Conservation (phyloP, 1,140 invertebrate species). For the Apocrypta bakeri region DNA sequence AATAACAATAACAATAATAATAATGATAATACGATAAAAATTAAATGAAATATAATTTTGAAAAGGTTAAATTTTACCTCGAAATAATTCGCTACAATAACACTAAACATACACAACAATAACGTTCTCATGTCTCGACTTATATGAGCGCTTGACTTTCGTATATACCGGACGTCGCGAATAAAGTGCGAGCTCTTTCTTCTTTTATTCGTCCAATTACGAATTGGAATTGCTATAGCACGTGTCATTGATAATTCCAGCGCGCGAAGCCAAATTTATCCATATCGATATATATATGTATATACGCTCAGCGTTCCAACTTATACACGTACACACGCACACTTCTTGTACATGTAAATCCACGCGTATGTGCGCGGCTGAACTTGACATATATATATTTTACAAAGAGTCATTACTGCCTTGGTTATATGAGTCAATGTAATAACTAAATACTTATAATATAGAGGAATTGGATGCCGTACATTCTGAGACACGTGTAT, state of each 20-base stretch:
- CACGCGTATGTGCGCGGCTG: too few species aligned
- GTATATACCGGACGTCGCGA: neutral
- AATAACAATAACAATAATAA: too few species aligned
- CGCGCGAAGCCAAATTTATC: neutral
- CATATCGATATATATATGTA: too few species aligned
- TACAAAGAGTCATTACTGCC: too few species aligned
- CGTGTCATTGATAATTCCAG: slow-evolving; percentile 3
- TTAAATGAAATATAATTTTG: neutral
- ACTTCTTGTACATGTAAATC: too few species aligned
- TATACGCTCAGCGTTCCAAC: too few species aligned
- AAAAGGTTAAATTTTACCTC: neutral
- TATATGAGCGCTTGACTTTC: neutral
- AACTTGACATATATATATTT: too few species aligned
- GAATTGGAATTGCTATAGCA: slow-evolving; percentile 3
- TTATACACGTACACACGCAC: too few species aligned
- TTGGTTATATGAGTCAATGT: too few species aligned
- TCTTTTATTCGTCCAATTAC: neutral
- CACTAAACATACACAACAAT: neutral
- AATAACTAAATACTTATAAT: too few species aligned
- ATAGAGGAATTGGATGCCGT: too few species aligned
- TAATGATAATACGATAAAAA: neutral
- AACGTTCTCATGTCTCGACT: neutral
- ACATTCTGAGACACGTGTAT: too few species aligned
- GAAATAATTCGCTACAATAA: neutral
- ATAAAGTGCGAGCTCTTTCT: slow-evolving; percentile 13